Evolutionary conservation across 2,797 vertebrate species (phyloP).

Genomic region (Sebastes taczanowskii): DNA sequence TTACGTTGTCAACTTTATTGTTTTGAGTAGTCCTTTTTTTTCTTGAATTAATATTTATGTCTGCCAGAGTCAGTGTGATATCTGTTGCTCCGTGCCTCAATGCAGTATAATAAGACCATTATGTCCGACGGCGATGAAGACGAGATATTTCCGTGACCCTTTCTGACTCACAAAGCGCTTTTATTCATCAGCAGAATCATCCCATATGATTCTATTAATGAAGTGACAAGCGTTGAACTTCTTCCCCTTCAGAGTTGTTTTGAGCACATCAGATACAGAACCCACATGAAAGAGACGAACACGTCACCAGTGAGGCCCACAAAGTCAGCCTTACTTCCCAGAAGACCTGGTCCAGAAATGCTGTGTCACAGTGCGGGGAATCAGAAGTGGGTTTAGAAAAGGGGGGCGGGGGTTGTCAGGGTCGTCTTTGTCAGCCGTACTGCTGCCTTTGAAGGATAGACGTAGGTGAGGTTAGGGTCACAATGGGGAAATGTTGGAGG

Average conservation of each 20-base stretch:
- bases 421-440: not conserved
- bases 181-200: conserved; percentile 41
- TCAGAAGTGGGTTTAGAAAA: conserved; percentile 27
- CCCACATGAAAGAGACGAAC: conserved; percentile 72
- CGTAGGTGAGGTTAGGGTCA: not conserved
- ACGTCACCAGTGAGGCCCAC: conserved; percentile 51
- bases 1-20: not conserved
- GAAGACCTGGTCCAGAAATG: conserved; percentile 64
- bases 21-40: not conserved
- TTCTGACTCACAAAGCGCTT: conserved; percentile 60
- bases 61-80: not conserved
- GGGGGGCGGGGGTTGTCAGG: not conserved
- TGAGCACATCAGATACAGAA: conserved; percentile 51
- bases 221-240: conserved; percentile 50
- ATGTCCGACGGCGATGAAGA: conserved; percentile 24
- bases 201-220: conserved; percentile 53
- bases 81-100: not conserved
- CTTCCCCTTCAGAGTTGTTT: conserved; percentile 47
- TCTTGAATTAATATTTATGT: not conserved
- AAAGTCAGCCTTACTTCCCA: conserved; percentile 67
- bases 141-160: conserved; percentile 43
- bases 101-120: not conserved
- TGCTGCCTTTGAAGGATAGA: not conserved
- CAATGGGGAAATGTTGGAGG: not conserved
- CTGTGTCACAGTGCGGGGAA: conserved; percentile 71